Percentiles rank a stretch among this genome's conserved stretches.
phyloP scores from a whole-genome alignment of 2,113 vertebrate species.

The Salvelinus namaycush region DNA sequence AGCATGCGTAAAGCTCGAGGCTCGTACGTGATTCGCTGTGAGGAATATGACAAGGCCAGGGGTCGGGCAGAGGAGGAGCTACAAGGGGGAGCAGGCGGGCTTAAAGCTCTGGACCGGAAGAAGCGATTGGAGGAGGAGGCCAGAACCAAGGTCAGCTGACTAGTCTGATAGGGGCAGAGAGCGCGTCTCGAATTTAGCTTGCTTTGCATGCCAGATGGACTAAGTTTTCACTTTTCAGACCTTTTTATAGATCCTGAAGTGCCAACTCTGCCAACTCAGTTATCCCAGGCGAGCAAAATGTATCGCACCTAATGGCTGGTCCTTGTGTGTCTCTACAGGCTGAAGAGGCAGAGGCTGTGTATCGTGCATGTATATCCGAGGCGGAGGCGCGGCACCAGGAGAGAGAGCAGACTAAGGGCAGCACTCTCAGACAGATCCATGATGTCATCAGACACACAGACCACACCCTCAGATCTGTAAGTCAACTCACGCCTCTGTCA shows the following conservation, averaged over 20 bases:
- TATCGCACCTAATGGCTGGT: neutral
- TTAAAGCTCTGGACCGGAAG: constrained; percentile 91
- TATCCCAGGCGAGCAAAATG: too few relatives aligned
- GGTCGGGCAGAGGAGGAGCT: constrained; percentile 84
- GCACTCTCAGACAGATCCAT: constrained; percentile 86
- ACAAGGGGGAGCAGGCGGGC: constrained; percentile 61
- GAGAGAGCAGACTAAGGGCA: constrained; percentile 94
- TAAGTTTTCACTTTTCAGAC: too few relatives aligned
- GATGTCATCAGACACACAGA: constrained; percentile 93
- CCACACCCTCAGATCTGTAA: constrained; percentile 88
- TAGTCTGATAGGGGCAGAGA: too few relatives aligned
- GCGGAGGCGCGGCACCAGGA: constrained; percentile 90
- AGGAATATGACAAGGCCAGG: constrained; percentile 87
- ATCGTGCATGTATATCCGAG: constrained; percentile 87
- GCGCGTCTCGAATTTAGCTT: too few relatives aligned
- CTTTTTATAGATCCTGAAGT: too few relatives aligned
- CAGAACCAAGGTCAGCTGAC: constrained; percentile 83
- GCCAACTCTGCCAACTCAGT: too few relatives aligned
- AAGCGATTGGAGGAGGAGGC: constrained; percentile 90
- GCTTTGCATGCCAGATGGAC: too few relatives aligned
- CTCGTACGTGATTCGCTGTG: constrained; percentile 82
- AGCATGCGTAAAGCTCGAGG: constrained; percentile 94
- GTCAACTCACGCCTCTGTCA: constrained; percentile 25
- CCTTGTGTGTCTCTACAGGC: constrained; percentile 66
- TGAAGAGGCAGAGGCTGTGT: constrained; percentile 93